phyloP scores from a whole-genome alignment of 2,888 invertebrate species.

The Theretra japonica region DNA sequence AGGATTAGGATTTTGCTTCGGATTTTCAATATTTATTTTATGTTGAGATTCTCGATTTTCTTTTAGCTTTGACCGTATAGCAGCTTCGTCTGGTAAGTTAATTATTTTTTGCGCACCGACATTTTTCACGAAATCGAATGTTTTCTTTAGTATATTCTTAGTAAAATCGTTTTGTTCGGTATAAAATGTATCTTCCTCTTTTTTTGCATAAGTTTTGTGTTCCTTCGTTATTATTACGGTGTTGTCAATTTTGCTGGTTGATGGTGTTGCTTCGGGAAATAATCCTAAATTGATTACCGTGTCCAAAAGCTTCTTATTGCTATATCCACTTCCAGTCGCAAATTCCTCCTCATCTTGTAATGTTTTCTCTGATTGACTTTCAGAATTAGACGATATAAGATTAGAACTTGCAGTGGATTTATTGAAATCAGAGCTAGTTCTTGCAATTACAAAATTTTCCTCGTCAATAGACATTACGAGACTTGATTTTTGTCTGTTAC shows the following conservation, averaged over 20 bases:
- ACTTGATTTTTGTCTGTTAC: constrained; percentile 36
- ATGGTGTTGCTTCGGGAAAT: constrained; percentile 49
- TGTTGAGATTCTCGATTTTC: constrained; percentile 47
- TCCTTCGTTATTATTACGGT: constrained; percentile 45
- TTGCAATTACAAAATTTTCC: constrained; percentile 48
- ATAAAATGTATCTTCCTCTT: constrained; percentile 37
- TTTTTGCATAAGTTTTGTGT: constrained; percentile 39
- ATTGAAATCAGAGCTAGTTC: constrained; percentile 55
- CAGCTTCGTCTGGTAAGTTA: constrained; percentile 53
- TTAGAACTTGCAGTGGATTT: constrained; percentile 45
- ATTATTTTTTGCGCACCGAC: constrained; percentile 46
- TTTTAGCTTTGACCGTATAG: constrained; percentile 54
- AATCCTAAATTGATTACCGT: constrained; percentile 49
- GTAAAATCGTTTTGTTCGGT: constrained; percentile 38
- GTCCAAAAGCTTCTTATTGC: background rate
- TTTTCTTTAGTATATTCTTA: constrained; percentile 52
- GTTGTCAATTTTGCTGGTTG: constrained; percentile 43
- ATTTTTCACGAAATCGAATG: constrained; percentile 42
- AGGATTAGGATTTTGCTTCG: constrained; percentile 43
- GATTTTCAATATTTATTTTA: constrained; percentile 46
- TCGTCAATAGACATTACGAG: constrained; percentile 42
- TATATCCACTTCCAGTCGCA: background rate
- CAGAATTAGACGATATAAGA: constrained; percentile 43
- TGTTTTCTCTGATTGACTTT: constrained; percentile 4
- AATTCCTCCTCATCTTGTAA: background rate